Evolutionary conservation across 23 tunicate genomes (phyloP).

Genomic region (Aplidium turbinatum): DNA sequence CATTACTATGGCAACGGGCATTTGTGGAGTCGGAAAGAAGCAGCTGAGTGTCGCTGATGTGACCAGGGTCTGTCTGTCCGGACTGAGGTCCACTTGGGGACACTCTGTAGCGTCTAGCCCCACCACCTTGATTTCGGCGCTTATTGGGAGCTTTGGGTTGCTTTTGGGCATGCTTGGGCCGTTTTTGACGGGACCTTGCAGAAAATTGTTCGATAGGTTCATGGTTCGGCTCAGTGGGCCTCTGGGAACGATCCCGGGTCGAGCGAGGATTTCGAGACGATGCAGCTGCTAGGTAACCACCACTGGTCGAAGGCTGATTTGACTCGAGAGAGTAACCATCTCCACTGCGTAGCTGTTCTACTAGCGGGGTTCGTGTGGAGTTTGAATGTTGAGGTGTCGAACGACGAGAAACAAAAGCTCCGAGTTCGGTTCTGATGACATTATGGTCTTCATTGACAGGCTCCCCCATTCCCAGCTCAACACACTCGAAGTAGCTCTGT

Average conservation of each 20-base stretch:
- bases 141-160: not conserved
- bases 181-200: not conserved
- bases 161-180: not conserved
- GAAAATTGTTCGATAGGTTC: conserved; percentile 40
- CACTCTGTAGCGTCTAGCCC: conserved; percentile 1
- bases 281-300: conserved; percentile 43
- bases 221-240: conserved; percentile 36
- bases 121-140: not conserved
- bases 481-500: conserved; percentile 85
- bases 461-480: conserved; percentile 71
- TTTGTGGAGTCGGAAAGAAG: conserved; percentile 16
- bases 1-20: conserved; percentile 31
- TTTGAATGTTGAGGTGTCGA: not conserved
- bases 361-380: not conserved
- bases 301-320: conserved; percentile 1
- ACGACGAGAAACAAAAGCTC: conserved; percentile 26
- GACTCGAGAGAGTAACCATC: conserved; percentile 21
- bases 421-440: conserved; percentile 35
- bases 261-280: conserved; percentile 20
- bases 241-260: not conserved
- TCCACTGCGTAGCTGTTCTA: conserved; percentile 18
- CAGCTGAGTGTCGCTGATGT: conserved; percentile 49
- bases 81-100: conserved; percentile 4
- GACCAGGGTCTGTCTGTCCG: not conserved
- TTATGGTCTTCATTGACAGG: conserved; percentile 38